Base-by-base conservation (phyloP, 2,888 invertebrate genomes). In the Drosophila demipolita region DNA sequence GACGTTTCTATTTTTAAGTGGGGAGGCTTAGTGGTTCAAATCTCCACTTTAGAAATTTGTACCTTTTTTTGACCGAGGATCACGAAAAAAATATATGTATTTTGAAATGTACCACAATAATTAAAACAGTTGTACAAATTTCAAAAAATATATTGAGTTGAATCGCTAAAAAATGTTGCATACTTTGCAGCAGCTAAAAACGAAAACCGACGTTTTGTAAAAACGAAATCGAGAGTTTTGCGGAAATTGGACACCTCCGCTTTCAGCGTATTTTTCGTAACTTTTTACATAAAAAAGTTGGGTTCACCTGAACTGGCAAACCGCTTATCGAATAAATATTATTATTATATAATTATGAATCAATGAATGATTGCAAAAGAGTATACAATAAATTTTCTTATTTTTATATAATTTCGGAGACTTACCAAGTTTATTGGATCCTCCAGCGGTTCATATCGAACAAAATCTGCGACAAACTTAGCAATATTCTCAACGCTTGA, bases 401-500 rank as follows among this genome's bases (percentile, higher is more conserved):
- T 23, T 17, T 38, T 17, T 17, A 2, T 38, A 8, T 8, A 38
- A 17, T 8, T 15, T 23, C 0, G 45, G 8, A 26, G 11, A 33
- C 96, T 96, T 92, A 96, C 97, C 93, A 96, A 94, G 79, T 95
- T 89, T 87, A 95, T 94, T 8, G 95, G 95, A 83, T 95, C 94
- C 60, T 94, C 94, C 35, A 97, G 93, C 0, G 96, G 95, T 89
- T 96, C 96, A 92, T 96, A 97, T 78, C 95, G 94, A 74, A 98
- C 94, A 90, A 96, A 96, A 92, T 98, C 97, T 0, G 96, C 95
- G 3, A 97, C 96, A 91, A 98, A 96, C 54, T 94, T 94, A 0
- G 96, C 95, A 80, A 96, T 94, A 48, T 96, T 96, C 88, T 96
- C 94, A 95, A 97, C 97, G 52, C 74, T 89, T n/a, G 90, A 87